A percentile compares a stretch with the other conserved stretches of the same genome.
Conservation (phyloP, 2,113 vertebrate species). For the Phyllostomus discolor region DNA sequence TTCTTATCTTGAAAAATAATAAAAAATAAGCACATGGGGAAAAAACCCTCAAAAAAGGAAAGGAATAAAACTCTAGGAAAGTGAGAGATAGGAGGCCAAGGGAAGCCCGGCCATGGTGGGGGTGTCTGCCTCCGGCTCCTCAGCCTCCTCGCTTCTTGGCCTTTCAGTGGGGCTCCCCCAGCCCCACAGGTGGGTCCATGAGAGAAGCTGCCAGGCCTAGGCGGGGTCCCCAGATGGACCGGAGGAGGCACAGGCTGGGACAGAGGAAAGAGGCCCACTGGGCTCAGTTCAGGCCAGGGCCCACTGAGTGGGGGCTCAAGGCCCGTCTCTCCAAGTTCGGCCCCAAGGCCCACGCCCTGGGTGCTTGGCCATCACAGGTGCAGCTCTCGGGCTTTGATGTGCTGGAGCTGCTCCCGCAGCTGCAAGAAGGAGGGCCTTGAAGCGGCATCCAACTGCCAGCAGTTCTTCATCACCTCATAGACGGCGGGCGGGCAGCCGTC, state of each 20-base stretch:
- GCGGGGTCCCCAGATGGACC: not conserved
- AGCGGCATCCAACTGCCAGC: slow-evolving; percentile 92
- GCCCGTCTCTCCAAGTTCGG: not conserved
- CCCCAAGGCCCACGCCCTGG: not conserved
- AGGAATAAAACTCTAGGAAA: slow-evolving; percentile 68
- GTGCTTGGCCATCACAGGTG: slow-evolving; percentile 86
- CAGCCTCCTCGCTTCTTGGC: not conserved
- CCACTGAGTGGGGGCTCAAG: not conserved
- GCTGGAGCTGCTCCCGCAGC: slow-evolving; percentile 90
- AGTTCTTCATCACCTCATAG: slow-evolving; percentile 95
- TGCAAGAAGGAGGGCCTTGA: slow-evolving; percentile 90
- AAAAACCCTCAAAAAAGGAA: slow-evolving; percentile 66
- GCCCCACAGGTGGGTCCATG: slow-evolving; percentile 16
- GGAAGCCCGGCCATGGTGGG: not conserved
- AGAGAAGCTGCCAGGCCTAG: slow-evolving; percentile 13
- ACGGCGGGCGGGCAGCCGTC: slow-evolving; percentile 91
- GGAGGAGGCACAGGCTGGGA: slow-evolving; percentile 55
- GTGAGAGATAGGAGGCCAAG: not conserved
- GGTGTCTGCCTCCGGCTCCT: not conserved
- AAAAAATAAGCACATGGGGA: slow-evolving; percentile 74
- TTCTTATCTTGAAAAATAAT: slow-evolving; percentile 79
- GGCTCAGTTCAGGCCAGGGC: slow-evolving; percentile 49
- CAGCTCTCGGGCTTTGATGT: slow-evolving; percentile 90
- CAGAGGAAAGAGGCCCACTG: slow-evolving; percentile 38
- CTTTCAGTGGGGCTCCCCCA: not conserved